Evolutionary conservation across 2,797 vertebrate species (phyloP), one percentile per base, ranked within the genome.

Genomic region (Kryptolebias ocellatus): DNA sequence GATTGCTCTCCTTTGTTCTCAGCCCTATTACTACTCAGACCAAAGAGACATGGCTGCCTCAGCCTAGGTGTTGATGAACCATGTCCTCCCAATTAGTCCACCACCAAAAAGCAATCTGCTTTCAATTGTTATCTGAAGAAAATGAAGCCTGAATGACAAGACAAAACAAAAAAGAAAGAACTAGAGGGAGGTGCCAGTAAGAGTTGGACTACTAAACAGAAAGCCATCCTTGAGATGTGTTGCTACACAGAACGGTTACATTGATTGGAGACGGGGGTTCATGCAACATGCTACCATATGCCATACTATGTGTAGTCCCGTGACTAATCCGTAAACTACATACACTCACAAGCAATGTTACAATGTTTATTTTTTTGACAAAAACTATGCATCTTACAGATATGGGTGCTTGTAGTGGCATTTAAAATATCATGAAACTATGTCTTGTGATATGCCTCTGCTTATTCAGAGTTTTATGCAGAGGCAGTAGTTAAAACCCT

Each of bases 41-140:
- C 59, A 72, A 54, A 70, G 46, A 77, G 61, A 73, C 69, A 62
- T 53, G n/a, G 59, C 70, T 56, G 63, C 56, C 79, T 78, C 73
- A 73, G 60, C 63, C 27, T 20, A 80, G 81, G 84, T 89, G 78
- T 76, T 89, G 89, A 90, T 86, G 85, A 90, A 81, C 78, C 74
- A 76, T 82, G 85, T 83, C 86, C 79, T 85, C 83, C 65, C 80
- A 88, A 90, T 89, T 88, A 88, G 70, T 52, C 56, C 47, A 58
- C 62, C 64, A 72, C 70, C 81, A 76, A 79, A 81, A 83, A 80
- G 69, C 81, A 87, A 89, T 89, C 84, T 79, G 68, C 72, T 87
- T 82, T 73, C 74, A 80, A 70, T 79, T 86, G 84, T 81, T 85
- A 70, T 78, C 63, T 72, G 54, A 56, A 61, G 70, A 83, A 87